Percentiles rank a stretch among this genome's conserved stretches.
Evolutionary conservation across 92 coral and sea anemone genomes (phyloP).

Genomic region (Chrysogorgia sp.): DNA sequence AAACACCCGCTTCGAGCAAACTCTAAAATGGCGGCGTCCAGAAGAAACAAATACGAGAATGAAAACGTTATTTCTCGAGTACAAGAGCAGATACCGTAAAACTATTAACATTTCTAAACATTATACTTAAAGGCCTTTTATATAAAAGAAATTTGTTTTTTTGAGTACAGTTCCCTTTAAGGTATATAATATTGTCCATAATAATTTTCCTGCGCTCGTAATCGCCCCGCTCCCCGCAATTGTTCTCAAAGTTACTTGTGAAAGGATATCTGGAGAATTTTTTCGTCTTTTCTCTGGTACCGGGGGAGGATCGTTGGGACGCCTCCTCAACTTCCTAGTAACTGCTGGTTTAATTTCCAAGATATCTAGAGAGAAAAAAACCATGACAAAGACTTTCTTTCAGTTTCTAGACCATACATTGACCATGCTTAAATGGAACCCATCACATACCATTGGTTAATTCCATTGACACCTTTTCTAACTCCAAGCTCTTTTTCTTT

Average conservation of each 20-base stretch:
- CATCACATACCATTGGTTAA: slow-evolving; percentile 82
- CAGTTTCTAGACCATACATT: neutral
- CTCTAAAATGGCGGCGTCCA: too few relatives aligned
- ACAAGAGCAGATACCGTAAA: too few relatives aligned
- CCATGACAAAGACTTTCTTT: neutral
- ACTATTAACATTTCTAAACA: too few relatives aligned
- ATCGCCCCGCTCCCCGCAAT: too few relatives aligned
- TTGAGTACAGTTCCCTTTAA: too few relatives aligned
- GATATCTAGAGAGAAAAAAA: slow-evolving; percentile 62
- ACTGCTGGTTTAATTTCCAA: slow-evolving; percentile 97
- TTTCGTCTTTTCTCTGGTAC: slow-evolving; percentile 97
- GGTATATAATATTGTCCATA: too few relatives aligned
- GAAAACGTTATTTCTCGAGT: too few relatives aligned
- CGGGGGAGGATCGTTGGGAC: slow-evolving; percentile 98
- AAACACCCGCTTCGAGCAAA: too few relatives aligned
- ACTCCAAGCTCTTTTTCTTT: slow-evolving; percentile 85
- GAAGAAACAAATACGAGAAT: too few relatives aligned
- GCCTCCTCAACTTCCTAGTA: slow-evolving; percentile 90
- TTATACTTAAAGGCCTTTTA: too few relatives aligned
- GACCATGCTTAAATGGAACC: neutral
- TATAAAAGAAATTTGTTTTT: too few relatives aligned
- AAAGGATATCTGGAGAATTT: slow-evolving; percentile 96
- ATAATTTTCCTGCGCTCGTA: too few relatives aligned
- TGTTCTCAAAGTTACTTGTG: neutral
- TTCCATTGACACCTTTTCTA: slow-evolving; percentile 92